Evolutionary conservation across 2,797 vertebrate species (phyloP).

Genomic region (Squalus acanthias): DNA sequence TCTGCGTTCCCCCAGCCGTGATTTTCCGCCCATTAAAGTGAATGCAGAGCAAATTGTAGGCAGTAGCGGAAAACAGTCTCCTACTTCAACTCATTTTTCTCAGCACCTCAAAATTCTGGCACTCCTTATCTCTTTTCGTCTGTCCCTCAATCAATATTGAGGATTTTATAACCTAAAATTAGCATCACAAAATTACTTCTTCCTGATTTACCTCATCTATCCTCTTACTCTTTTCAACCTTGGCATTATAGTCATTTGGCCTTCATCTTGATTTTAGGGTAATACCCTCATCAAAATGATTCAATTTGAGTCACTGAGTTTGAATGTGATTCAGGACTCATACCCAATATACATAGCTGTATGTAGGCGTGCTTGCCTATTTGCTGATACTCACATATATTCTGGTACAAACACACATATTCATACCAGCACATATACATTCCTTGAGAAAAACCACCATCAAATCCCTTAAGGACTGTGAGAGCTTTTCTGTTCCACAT

Average conservation of each 20-base stretch:
- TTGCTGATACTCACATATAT: not conserved
- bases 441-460: not conserved
- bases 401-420: not conserved
- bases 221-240: not conserved
- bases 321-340: not conserved
- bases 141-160: not conserved
- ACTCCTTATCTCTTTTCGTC: not conserved
- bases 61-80: not conserved
- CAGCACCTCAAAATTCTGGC: not conserved
- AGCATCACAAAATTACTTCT: not conserved
- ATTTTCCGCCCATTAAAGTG: not conserved
- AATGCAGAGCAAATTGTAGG: not conserved
- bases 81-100: not conserved
- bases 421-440: not conserved
- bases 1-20: not conserved
- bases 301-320: not conserved
- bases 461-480: not conserved
- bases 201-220: not conserved
- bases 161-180: not conserved
- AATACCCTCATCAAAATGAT: not conserved
- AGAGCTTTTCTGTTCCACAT: not conserved
- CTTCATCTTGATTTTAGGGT: not conserved
- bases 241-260: not conserved
- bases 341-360: not conserved
- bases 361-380: not conserved